These are phyloP conservation scores for Orbicella faveolata DNA, from an alignment of 64 coral and sea anemone genomes.

Conservation along the genomic window DNA sequence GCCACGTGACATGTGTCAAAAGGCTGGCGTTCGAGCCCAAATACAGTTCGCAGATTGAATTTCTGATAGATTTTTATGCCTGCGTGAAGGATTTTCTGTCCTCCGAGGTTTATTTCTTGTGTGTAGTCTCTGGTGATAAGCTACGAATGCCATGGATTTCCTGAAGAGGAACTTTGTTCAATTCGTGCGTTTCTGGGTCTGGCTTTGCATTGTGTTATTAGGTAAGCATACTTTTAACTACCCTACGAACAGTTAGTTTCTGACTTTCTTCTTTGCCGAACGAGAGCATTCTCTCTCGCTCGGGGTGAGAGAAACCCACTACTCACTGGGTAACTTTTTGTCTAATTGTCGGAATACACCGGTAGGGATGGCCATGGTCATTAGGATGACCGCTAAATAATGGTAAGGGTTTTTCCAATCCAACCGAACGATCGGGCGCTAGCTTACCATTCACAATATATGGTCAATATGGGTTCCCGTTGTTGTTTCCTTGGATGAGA, in stretches of 20 bases:
- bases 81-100: background rate
- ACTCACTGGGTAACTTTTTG: too few species aligned
- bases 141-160: conserved; percentile 16
- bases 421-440: too few species aligned
- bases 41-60: background rate
- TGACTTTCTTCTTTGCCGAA: too few species aligned
- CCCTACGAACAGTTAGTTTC: background rate
- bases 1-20: conserved; percentile 38
- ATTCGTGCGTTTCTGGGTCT: conserved; percentile 28
- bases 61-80: background rate
- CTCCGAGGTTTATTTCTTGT: background rate
- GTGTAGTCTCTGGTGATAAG: background rate
- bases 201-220: conserved; percentile 59
- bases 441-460: too few species aligned
- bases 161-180: background rate
- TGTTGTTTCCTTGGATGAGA: too few species aligned
- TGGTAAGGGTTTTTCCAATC: too few species aligned
- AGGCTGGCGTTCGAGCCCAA: background rate
- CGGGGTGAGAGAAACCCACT: too few species aligned
- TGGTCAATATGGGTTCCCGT: too few species aligned
- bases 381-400: too few species aligned
- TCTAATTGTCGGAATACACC: too few species aligned
- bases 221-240: conserved; percentile 46
- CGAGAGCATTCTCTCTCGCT: too few species aligned
- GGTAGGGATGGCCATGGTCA: too few species aligned